Evolutionary conservation across 2,113 vertebrate genomes (phyloP), one percentile per base, ranked within the genome.

Genomic region (Xyrauchen texanus): DNA sequence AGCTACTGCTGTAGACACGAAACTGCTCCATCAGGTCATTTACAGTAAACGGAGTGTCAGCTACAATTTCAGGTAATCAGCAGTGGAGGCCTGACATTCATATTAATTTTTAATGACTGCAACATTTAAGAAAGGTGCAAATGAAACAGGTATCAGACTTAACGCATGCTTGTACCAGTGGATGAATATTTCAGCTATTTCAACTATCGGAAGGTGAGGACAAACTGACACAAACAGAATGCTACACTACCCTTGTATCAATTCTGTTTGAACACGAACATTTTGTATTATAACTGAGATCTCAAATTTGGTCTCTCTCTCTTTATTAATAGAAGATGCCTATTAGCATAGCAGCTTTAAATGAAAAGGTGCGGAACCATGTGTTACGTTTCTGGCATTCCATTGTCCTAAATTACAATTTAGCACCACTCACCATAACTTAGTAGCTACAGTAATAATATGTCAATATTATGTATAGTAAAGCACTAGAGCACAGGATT

Each of bases 261-360:
- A 1, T 34, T 34, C 21, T 34, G 21, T 34, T 34, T 34, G 21
- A 34, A 34, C 21, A 34, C 21, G 3, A n/a, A 51, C 61, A 9
- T 65, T 52, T 6, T 55, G 45, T 57, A 15, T 80, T 72, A 2
- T 9, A 5, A 85, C 73, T 34, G 71, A 68, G 74, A 70, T 78
- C 79, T 13, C 72, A 62, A 83, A 76, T 85, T 83, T 85, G 79
- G 75, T 85, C 68, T 81, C 47, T 80, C 77, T 81, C 75, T 75
- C 79, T 55, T 34, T 34, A 34, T 34, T 76, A 76, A 15, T 71
- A 81, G 65, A 70, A 76, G 71, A 76, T 78, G 80, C 70, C 16
- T 82, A 64, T 73, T 77, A 45, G 49, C 53, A 83, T 83, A 85
- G 84, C 84, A 85, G 84, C 84, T 68, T 85, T 76, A 72, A 60